phyloP scores from a whole-genome alignment of 2,113 vertebrate genomes.

The Furnarius figulus region DNA sequence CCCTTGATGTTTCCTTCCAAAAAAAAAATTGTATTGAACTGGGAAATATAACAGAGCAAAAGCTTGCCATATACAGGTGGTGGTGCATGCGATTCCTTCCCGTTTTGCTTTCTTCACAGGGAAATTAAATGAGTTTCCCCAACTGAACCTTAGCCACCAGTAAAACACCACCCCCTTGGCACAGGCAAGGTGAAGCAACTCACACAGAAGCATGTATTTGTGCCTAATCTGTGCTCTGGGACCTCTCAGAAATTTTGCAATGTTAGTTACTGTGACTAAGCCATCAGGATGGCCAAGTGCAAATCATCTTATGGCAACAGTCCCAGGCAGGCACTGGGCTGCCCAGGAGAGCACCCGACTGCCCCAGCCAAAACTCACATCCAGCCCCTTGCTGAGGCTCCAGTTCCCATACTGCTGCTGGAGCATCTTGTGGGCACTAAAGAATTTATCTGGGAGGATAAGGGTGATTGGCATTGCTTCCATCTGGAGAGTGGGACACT shows the following conservation, averaged over 20 bases:
- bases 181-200: neutral
- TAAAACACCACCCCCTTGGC: neutral
- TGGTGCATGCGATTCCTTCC: accelerated
- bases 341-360: neutral
- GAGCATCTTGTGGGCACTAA: neutral
- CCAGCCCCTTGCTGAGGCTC: neutral
- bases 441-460: neutral
- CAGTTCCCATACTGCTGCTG: accelerated
- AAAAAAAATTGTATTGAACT: neutral
- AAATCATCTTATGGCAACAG: neutral
- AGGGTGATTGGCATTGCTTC: neutral
- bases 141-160: neutral
- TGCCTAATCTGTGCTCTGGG: neutral
- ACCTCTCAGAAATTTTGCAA: neutral
- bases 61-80: accelerated
- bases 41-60: neutral
- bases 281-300: accelerated
- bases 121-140: neutral
- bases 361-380: neutral
- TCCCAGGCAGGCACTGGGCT: neutral
- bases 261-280: neutral
- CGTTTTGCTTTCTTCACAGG: neutral
- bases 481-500: neutral
- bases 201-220: neutral
- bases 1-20: neutral